Evolutionary conservation across 2,888 invertebrate species (phyloP).

Genomic region (Pristionchus exspectatus): DNA sequence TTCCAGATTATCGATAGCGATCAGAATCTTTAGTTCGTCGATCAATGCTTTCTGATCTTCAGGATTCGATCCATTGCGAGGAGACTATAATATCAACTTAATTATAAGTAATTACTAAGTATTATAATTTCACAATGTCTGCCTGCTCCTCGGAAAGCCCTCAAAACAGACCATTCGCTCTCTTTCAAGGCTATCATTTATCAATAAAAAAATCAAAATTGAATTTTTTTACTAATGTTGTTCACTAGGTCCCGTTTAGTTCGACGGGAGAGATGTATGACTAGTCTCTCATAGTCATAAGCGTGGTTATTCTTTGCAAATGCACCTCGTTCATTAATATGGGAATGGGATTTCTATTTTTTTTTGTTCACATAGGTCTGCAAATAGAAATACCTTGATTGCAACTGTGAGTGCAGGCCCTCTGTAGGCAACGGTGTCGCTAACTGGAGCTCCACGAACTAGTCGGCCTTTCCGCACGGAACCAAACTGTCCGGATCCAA

Average conservation of each 20-base stretch:
- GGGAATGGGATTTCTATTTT: not conserved
- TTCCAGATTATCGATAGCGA: slow-evolving; percentile 59
- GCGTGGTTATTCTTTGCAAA: not conserved
- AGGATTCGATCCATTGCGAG: slow-evolving; percentile 53
- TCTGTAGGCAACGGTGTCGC: slow-evolving; percentile 58
- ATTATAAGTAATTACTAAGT: no score
- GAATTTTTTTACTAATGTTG: no score
- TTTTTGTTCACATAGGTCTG: not conserved
- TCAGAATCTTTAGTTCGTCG: slow-evolving; percentile 68
- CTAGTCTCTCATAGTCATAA: not conserved
- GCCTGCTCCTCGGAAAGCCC: no score
- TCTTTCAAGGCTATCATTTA: no score
- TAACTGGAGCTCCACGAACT: slow-evolving; percentile 57
- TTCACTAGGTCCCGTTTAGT: no score
- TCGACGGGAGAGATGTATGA: no score
- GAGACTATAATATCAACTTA: not conserved
- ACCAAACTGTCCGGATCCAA: slow-evolving; percentile 67
- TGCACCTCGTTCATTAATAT: not conserved
- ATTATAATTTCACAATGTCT: no score
- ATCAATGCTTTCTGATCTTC: slow-evolving; percentile 62
- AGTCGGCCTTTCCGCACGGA: slow-evolving; percentile 61
- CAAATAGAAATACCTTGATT: slow-evolving; percentile 60
- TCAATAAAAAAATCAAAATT: no score
- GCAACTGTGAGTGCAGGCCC: slow-evolving; percentile 61
- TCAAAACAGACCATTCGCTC: no score